These are phyloP conservation scores for Deroptyus accipitrinus DNA, from an alignment of 2,113 vertebrate species.

Conservation along the genomic window DNA sequence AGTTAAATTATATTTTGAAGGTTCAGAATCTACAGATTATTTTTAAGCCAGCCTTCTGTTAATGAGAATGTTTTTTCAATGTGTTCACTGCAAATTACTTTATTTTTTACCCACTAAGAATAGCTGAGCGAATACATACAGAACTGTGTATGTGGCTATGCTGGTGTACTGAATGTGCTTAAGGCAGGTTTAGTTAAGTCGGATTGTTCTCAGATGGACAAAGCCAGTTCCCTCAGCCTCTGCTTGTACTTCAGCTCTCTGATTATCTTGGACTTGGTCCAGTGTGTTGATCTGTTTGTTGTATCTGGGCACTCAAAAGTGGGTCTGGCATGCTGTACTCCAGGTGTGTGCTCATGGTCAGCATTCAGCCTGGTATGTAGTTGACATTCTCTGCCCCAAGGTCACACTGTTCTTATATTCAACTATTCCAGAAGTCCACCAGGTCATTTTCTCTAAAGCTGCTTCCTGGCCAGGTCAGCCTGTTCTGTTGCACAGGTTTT, in stretches of 20 bases:
- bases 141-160: not conserved
- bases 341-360: not conserved
- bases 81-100: not conserved
- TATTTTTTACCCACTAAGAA: not conserved
- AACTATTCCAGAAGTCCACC: not conserved
- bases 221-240: not conserved
- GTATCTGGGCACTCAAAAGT: not conserved
- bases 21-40: not conserved
- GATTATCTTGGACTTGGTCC: not conserved
- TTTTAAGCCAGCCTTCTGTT: not conserved
- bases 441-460: not conserved
- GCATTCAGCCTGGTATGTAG: not conserved
- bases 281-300: not conserved
- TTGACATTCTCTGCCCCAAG: not conserved
- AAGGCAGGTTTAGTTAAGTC: not conserved
- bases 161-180: not conserved
- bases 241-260: not conserved
- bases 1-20: not conserved
- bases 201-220: not conserved
- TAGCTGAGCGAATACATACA: not conserved
- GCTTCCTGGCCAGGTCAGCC: not conserved
- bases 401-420: not conserved
- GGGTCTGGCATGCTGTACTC: not conserved
- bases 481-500: fast-evolving
- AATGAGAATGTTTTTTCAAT: not conserved